Base-by-base conservation (phyloP, 2,888 invertebrate genomes). In the Andricus curvator region DNA sequence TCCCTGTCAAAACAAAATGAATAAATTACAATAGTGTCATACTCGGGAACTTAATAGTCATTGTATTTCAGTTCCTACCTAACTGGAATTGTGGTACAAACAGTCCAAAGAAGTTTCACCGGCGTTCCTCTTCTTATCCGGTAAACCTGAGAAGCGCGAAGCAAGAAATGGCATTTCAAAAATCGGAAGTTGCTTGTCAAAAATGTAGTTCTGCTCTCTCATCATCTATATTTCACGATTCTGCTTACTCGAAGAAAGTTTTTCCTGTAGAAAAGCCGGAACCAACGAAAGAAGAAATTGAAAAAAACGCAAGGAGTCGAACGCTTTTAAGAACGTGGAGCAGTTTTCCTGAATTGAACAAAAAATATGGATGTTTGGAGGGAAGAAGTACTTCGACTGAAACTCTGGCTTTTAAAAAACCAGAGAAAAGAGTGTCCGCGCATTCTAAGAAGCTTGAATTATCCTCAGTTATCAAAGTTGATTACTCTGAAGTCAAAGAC, bases 91-190 rank as follows among this genome's bases (percentile, higher is more conserved):
- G 88, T 62, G 85, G 85, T n/a, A 91, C 89, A 82, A 80, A 87
- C 80, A 91, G 89, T 79, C 91, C 91, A n/a, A 91, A 88, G 15
- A 86, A 88, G 33, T 80, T 82, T 5, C 93, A 93, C 78, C 87
- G 91, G 41, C 88, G 92, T 64, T 93, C 92, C 1, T 91, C 92
- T 3, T 93, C 93, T 1, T 92, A 91, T 83, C 93, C 93, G 6
- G 90, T 88, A n/a, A 91, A 91, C 85, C 88, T 91, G 44, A 84
- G 87, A 29, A 83, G 82, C 6, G 81, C 83, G 29, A 84, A 78
- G 56, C 56, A 74, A 37, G 74, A 74, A 74, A 60, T 56, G 20
- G 1, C 48, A 33, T 76, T 56, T n/a, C 29, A 48, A 29, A 66
- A 41, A 48, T 37, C n/a, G n/a, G 56, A 74, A 6, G 5, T 51